Base-by-base conservation (phyloP, 2,888 invertebrate genomes). In the Petrolisthes cinctipes region DNA sequence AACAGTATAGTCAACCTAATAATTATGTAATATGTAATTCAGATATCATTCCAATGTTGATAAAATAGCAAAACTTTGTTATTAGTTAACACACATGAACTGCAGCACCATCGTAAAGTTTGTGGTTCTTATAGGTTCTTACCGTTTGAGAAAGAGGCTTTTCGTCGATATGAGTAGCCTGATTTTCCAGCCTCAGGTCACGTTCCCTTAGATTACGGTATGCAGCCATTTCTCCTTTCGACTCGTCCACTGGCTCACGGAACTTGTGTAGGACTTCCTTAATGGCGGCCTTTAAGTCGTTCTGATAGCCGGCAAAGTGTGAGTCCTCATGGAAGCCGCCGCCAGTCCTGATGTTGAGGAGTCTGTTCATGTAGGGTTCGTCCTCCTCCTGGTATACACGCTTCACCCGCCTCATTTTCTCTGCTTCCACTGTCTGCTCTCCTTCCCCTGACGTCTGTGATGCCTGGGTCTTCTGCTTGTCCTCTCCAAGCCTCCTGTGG, bases 141-240 rank as follows among this genome's bases (percentile, higher is more conserved):
- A 86, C 86, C 82, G 51, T 86, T 23, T 82, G 86, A 17, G 82
- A 51, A 4, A 20, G 17, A 1, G 37, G 6, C 23, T 86, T 57
- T 7, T 86, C 86, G 51, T 86, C 82, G 53, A 86, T 78, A 53
- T 82, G 82, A 17, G 82, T 53, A 51, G 87, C 87, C 54, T 88
- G 87, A 51, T 88, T 88, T 61, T 88, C 87, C 23, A 57, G 37
- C n/a, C 23, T 81, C 11, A 88, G 71, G 53, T 88, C 78, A 5
- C 81, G 73, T 9, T 81, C 66, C 5, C 87, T 80, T 17, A 88
- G 84, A 7, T n/a, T n/a, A n/a, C 87, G 56, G 81, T 88, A 88
- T 80, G 87, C 80, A 14, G 75, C 80, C 11, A 88, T 14, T 61
- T 80, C 84, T 82, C 53, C 68, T n/a, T 23, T 23, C 6, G 66